phyloP scores from a whole-genome alignment of 1,140 invertebrate genomes.

The Elysia chlorotica region DNA sequence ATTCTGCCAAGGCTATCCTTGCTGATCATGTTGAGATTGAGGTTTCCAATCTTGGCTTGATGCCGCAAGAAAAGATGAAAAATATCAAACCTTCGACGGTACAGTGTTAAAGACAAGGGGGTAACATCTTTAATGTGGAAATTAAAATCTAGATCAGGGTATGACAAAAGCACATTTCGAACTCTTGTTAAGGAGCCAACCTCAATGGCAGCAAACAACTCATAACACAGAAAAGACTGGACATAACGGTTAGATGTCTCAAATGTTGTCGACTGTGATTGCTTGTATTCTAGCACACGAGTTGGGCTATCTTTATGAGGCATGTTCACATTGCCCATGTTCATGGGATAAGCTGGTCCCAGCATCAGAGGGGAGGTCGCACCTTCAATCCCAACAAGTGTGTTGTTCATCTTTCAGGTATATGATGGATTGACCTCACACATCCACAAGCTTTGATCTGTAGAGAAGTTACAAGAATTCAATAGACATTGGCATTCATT shows the following conservation, averaged over 20 bases:
- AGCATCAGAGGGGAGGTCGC: background rate
- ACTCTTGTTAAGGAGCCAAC: constrained; percentile 34
- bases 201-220: constrained; percentile 48
- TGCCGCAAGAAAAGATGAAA: constrained; percentile 52
- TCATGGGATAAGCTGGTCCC: background rate
- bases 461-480: too few relatives aligned
- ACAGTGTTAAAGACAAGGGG: constrained; percentile 48
- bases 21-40: constrained; percentile 53
- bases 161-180: constrained; percentile 46
- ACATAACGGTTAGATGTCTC: constrained; percentile 50
- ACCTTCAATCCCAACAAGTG: background rate
- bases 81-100: constrained; percentile 51
- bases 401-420: constrained; percentile 18
- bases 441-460: too few relatives aligned
- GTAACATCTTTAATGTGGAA: constrained; percentile 52
- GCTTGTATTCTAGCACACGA: constrained; percentile 19
- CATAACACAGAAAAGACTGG: constrained; percentile 49
- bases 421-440: too few relatives aligned
- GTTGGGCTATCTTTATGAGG: constrained; percentile 25
- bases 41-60: constrained; percentile 43
- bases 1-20: constrained; percentile 50
- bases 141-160: constrained; percentile 55
- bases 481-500: too few relatives aligned
- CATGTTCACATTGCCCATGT: constrained; percentile 7
- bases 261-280: constrained; percentile 41